A percentile compares a stretch with the other conserved stretches of the same genome.
Conservation (phyloP, 2,888 invertebrate species). For the Dyspetes luteomarginatus region DNA sequence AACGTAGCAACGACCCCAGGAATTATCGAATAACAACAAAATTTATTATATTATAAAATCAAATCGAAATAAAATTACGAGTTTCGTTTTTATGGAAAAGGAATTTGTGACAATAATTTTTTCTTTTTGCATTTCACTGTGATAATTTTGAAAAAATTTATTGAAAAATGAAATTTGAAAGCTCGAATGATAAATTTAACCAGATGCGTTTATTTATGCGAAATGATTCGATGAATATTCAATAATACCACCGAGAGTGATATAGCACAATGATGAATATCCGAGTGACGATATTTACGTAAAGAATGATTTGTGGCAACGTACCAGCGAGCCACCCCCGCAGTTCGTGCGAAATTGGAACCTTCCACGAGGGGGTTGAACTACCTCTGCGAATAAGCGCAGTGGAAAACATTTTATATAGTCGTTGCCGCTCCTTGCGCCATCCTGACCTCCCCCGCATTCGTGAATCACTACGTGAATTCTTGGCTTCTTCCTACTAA, state of each 20-base stretch:
- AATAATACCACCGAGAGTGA: neutral
- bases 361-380: slow-evolving; percentile 73
- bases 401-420: neutral
- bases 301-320: slow-evolving; percentile 7
- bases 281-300: neutral
- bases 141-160: neutral
- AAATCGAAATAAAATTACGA: slow-evolving; percentile 17
- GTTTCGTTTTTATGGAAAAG: too few relatives aligned
- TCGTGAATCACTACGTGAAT: neutral
- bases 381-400: slow-evolving; percentile 67
- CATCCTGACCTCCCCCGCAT: slow-evolving; percentile 14
- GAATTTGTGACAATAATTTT: neutral
- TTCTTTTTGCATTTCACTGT: neutral
- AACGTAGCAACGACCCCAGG: slow-evolving; percentile 60
- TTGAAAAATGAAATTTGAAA: neutral
- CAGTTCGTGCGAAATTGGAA: slow-evolving; percentile 65
- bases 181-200: neutral
- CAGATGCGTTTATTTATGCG: neutral
- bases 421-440: neutral
- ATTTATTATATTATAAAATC: slow-evolving; percentile 19
- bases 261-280: neutral
- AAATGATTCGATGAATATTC: neutral
- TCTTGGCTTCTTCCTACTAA: neutral
- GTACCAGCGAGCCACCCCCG: slow-evolving; percentile 65
- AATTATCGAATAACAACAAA: too few relatives aligned